Base-by-base conservation (phyloP, 2,888 invertebrate genomes). In the Mythimna lalbum region DNA sequence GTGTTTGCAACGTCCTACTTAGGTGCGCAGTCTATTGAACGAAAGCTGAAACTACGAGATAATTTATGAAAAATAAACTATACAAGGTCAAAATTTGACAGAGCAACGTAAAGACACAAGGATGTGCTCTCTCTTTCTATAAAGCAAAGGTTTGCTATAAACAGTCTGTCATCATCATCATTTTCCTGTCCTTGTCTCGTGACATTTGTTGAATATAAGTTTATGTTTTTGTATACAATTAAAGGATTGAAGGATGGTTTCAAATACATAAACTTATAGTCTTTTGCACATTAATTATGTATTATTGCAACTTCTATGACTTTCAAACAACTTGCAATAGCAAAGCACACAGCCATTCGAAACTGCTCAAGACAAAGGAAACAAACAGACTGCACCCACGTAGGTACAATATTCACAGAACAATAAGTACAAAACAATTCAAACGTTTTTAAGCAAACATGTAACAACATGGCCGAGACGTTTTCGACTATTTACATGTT, bases 401-500 rank as follows among this genome's bases (percentile, higher is more conserved):
- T 53, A 78, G 69, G 78, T 72, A 64, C 47, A 72, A 63, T 62
- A 69, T 67, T 65, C 63, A 63, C 64, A 69, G 75, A 76, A 79
- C 79, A 79, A 79, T 80, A 69, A 79, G 76, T 80, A 82, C 73
- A 57, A 70, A 77, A 81, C 83, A 78, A 79, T 77, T 67, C 79
- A 81, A 82, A 88, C 80, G 86, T 85, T 90, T 90, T 89, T 87
- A 90, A 91, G 89, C 92, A 92, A 93, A 93, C 93, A 92, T 89
- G 88, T 87, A 87, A 88, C 84, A 64, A 82, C 79, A 69, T 66
- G 65, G 72, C 87, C 88, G 90, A 94, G 93, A 92, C 90, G 90
- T 85, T 87, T 83, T 80, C 89, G 89, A 90, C 90, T 89, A 94
- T 94, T 93, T 93, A 93, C 94, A 94, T 94, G 94, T 93, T 95